Conservation (phyloP, 1,140 invertebrate genomes). For the Phymastichus coffea region DNA sequence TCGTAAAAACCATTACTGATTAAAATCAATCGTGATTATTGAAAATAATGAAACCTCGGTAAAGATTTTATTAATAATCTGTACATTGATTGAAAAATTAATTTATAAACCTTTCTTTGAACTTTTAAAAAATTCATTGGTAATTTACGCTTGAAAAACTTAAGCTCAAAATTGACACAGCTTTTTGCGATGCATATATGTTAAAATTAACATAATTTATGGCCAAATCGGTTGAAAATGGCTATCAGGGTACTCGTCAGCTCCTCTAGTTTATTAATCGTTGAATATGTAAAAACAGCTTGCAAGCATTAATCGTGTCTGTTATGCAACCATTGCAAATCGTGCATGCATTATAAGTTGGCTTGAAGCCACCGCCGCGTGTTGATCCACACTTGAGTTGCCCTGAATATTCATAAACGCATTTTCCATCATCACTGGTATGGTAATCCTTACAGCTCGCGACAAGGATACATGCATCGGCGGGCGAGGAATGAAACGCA, state of each 20-base stretch:
- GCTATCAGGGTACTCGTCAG: not conserved
- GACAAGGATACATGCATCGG: too few relatives aligned
- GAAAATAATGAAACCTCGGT: not conserved
- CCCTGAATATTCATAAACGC: conserved; percentile 20
- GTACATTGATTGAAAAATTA: not conserved
- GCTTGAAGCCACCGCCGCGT: too few relatives aligned
- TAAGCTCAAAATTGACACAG: too few relatives aligned
- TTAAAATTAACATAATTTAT: too few relatives aligned
- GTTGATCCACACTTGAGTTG: not conserved
- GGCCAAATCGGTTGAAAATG: not conserved
- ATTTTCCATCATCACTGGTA: too few relatives aligned
- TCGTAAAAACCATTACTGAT: too few relatives aligned
- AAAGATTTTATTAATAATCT: not conserved
- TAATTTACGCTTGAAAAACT: not conserved
- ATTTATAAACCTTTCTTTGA: not conserved
- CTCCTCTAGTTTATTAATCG: conserved; percentile 9
- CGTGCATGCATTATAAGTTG: too few relatives aligned
- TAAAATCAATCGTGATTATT: not conserved
- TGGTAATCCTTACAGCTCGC: too few relatives aligned
- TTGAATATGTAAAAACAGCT: conserved; percentile 18
- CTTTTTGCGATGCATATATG: too few relatives aligned
- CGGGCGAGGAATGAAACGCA: conserved; percentile 16
- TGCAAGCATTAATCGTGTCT: too few relatives aligned
- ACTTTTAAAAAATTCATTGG: not conserved
- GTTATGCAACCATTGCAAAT: too few relatives aligned